Evolutionary conservation across 2,113 vertebrate species (phyloP).

Genomic region (Bufo bufo): DNA sequence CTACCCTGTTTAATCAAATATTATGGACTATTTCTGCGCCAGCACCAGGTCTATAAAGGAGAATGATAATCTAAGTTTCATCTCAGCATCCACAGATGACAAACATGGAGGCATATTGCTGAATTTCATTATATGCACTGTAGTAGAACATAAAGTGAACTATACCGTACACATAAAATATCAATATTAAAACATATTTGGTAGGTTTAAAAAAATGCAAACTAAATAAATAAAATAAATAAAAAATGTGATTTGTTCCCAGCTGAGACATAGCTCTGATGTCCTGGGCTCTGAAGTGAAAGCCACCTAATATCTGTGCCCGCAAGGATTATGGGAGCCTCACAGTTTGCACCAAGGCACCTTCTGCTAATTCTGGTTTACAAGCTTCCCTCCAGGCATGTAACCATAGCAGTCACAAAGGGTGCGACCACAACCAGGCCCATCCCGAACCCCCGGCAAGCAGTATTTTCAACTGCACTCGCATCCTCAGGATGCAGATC

Average conservation of each 20-base stretch:
- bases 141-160: neutral
- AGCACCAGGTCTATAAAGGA: neutral
- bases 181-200: too few species aligned
- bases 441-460: too few species aligned
- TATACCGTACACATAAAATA: neutral
- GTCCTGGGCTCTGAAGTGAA: neutral
- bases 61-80: neutral
- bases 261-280: neutral
- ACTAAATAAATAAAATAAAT: neutral
- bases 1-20: slow-evolving; percentile 17
- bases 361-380: too few species aligned
- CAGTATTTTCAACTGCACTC: too few species aligned
- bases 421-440: too few species aligned
- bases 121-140: neutral
- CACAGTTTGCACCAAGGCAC: too few species aligned
- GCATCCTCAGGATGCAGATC: too few species aligned
- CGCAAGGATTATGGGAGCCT: neutral
- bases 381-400: too few species aligned
- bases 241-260: neutral
- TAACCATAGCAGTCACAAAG: too few species aligned
- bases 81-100: neutral
- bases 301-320: neutral
- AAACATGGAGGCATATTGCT: neutral
- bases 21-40: slow-evolving; percentile 9
- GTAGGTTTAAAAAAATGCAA: neutral